Evolutionary conservation across 2,113 vertebrate species (phyloP).

Genomic region (Lagopus muta): DNA sequence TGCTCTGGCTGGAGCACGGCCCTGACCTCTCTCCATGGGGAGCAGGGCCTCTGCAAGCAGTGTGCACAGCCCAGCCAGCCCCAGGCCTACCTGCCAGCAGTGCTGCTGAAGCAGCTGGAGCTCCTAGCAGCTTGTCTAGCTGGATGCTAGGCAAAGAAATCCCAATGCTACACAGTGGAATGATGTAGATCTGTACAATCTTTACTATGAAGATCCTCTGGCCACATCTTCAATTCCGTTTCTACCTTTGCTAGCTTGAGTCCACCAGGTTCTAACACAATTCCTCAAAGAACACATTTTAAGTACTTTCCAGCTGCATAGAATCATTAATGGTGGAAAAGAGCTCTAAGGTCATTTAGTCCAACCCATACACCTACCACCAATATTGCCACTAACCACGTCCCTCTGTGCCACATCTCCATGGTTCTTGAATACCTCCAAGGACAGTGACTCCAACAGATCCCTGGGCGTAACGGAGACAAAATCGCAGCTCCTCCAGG

Average conservation of each 20-base stretch:
- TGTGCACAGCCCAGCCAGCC: rapidly evolving
- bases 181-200: slow-evolving; percentile 14
- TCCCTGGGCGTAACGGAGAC: neutral
- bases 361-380: too few relatives aligned
- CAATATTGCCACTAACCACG: too few relatives aligned
- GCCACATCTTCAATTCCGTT: neutral
- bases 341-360: too few relatives aligned
- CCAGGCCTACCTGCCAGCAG: neutral
- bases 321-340: too few relatives aligned
- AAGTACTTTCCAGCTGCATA: neutral
- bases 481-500: neutral
- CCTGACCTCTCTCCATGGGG: neutral
- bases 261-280: neutral
- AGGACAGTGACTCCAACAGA: too few relatives aligned
- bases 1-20: neutral
- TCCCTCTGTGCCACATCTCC: too few relatives aligned
- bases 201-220: neutral
- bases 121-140: slow-evolving; percentile 18
- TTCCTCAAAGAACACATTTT: neutral
- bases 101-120: neutral
- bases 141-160: slow-evolving; percentile 16
- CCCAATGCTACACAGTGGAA: neutral
- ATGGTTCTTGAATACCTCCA: too few relatives aligned
- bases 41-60: rapidly evolving
- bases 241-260: neutral